phyloP scores from a whole-genome alignment of 1,140 invertebrate genomes.

The Drosophila sproati region DNA sequence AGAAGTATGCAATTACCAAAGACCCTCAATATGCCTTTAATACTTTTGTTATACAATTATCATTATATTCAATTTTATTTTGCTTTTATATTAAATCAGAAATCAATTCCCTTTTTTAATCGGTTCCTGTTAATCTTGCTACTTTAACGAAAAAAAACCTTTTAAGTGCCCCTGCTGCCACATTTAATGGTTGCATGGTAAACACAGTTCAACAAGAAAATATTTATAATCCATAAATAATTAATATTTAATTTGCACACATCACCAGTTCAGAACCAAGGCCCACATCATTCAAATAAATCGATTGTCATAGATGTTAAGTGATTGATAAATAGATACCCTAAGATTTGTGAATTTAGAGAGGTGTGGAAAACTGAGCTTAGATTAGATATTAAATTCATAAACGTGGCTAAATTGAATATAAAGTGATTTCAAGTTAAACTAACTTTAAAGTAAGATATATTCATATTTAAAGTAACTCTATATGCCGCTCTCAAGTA shows the following conservation, averaged over 20 bases:
- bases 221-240: conserved; percentile 2
- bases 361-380: no score
- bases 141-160: no score
- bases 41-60: no score
- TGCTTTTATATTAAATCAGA: no score
- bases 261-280: neutral
- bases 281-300: neutral
- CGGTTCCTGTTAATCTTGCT: no score
- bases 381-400: no score
- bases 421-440: no score
- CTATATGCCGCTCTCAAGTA: neutral
- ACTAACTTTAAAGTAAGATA: no score
- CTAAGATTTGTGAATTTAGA: neutral
- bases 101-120: neutral
- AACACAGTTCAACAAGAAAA: neutral
- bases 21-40: no score
- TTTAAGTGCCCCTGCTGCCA: neutral
- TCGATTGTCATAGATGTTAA: neutral
- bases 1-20: no score
- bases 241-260: neutral
- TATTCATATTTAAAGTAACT: neutral
- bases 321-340: neutral
- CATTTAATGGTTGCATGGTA: neutral
- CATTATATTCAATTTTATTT: no score
- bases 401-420: no score